These are phyloP conservation scores for Pitangus sulphuratus DNA, from an alignment of 2,797 vertebrate genomes.

Conservation along the genomic window DNA sequence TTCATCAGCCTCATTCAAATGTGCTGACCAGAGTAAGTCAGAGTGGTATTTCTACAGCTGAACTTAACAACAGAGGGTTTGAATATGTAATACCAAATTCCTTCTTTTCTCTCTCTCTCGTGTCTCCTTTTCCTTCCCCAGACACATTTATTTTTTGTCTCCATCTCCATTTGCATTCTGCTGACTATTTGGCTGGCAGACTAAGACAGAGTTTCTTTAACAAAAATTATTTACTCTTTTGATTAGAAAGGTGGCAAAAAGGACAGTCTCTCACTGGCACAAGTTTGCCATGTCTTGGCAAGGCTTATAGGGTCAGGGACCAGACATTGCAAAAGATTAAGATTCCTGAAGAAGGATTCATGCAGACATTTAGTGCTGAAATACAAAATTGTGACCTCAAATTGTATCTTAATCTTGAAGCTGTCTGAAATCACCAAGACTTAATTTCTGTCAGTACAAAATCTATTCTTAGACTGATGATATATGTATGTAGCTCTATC, in stretches of 20 bases:
- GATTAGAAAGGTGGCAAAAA: neutral
- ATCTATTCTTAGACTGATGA: neutral
- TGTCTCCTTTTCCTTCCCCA: neutral
- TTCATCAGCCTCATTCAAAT: neutral
- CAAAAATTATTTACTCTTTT: neutral
- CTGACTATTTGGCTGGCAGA: neutral
- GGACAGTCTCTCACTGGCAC: neutral
- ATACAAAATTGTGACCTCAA: neutral
- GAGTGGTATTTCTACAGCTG: neutral
- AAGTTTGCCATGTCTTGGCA: neutral
- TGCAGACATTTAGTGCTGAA: neutral
- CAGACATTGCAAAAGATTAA: neutral
- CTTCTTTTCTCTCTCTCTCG: neutral
- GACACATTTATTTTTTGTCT: neutral
- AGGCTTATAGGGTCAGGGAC: neutral
- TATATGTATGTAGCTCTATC: neutral
- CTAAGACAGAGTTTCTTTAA: neutral
- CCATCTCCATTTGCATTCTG: neutral
- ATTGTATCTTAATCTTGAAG: conserved; percentile 8
- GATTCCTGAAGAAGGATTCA: neutral
- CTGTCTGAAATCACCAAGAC: neutral
- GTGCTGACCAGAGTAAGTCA: neutral
- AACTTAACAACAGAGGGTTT: neutral
- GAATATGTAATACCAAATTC: neutral
- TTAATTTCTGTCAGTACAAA: conserved; percentile 4